phyloP scores from a whole-genome alignment of 2,888 invertebrate species.

The Pinctada fucata region DNA sequence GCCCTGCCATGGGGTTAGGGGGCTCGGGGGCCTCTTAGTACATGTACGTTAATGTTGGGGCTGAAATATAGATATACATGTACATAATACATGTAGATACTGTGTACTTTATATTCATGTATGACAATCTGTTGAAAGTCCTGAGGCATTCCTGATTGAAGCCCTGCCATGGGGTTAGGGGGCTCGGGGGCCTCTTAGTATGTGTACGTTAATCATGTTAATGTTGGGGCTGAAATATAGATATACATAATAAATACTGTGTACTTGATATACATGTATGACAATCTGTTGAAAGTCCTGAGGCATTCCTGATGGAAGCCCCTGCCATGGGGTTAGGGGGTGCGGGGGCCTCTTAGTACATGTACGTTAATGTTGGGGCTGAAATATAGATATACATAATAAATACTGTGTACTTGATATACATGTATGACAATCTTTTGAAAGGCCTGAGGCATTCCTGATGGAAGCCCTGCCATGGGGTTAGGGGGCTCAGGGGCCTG shows the following conservation, averaged over 20 bases:
- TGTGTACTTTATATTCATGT: no score
- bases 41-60: no score
- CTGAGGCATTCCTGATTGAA: constrained; percentile 50
- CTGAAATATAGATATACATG: constrained; percentile 50
- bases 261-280: no score
- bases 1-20: no score
- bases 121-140: constrained; percentile 67
- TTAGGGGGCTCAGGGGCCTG: constrained; percentile 49
- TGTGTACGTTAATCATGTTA: constrained; percentile 60
- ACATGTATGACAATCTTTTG: no score
- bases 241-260: constrained; percentile 6
- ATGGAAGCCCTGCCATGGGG: constrained; percentile 34
- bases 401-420: no score
- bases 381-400: constrained; percentile 24
- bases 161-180: constrained; percentile 38
- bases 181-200: constrained; percentile 51
- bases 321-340: no score
- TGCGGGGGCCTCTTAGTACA: no score
- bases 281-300: no score
- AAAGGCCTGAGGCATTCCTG: constrained; percentile 58
- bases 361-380: no score
- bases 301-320: no score
- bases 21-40: no score
- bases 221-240: constrained; percentile 62
- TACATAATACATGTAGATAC: constrained; percentile 2